These are phyloP conservation scores for Drosophila prosaltans DNA, from an alignment of 1,140 invertebrate species.

Conservation along the genomic window DNA sequence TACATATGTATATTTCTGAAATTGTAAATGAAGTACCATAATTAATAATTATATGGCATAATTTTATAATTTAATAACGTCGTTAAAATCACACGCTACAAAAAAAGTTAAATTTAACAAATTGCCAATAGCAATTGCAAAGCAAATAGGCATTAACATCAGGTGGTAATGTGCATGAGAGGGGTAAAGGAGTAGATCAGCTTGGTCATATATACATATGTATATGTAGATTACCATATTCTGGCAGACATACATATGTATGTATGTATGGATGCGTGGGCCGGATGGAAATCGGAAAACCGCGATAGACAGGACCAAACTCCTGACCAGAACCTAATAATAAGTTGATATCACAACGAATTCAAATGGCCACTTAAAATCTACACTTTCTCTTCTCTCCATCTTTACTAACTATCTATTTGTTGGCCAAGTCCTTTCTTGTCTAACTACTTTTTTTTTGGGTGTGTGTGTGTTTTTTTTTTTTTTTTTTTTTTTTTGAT, in stretches of 20 bases:
- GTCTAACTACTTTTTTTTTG: not conserved
- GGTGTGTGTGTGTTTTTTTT: not conserved
- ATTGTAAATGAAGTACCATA: constrained; percentile 26
- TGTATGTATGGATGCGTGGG: not conserved
- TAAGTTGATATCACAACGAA: constrained; percentile 73
- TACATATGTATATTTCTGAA: not conserved
- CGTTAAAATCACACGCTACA: constrained; percentile 33
- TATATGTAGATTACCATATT: not conserved
- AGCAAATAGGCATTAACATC: constrained; percentile 33
- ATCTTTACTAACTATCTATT: constrained; percentile 6
- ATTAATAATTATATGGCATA: constrained; percentile 59
- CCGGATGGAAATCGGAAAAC: not conserved
- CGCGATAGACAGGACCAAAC: constrained; percentile 8
- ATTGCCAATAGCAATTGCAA: constrained; percentile 57
- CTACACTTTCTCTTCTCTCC: not conserved
- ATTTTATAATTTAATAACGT: constrained; percentile 64
- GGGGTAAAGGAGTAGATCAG: not conserved
- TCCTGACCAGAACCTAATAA: constrained; percentile 61
- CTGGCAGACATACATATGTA: not conserved
- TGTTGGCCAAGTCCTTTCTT: not conserved
- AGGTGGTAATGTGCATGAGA: constrained; percentile 30
- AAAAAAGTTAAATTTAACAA: constrained; percentile 46
- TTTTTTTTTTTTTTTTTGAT: constrained; percentile 40
- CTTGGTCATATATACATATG: not conserved
- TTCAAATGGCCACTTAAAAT: constrained; percentile 65